Conservation (phyloP, 1,140 invertebrate genomes). For the Trinorchestia longiramus region DNA sequence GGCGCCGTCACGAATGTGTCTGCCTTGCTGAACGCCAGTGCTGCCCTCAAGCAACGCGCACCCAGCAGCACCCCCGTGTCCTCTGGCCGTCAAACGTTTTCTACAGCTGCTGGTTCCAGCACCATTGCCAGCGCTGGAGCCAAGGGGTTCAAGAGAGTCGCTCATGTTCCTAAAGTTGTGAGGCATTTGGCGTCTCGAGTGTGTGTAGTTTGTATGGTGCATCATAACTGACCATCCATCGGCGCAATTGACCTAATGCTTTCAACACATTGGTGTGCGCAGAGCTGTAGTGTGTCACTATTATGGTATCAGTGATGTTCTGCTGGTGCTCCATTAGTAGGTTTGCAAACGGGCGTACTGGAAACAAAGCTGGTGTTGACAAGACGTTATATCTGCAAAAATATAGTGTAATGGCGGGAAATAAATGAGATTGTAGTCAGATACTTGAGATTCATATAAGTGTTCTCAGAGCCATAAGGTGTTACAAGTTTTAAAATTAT, state of each 20-base stretch:
- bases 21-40: constrained; percentile 38
- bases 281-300: neutral
- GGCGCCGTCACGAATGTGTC: constrained; percentile 39
- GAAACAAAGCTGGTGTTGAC: no score
- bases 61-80: constrained; percentile 64
- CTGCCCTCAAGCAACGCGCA: constrained; percentile 68
- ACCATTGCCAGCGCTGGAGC: constrained; percentile 78
- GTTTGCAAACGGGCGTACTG: no score
- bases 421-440: no score
- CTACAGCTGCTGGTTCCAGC: neutral
- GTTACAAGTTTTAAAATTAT: no score
- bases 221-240: neutral
- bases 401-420: no score
- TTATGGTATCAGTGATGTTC: neutral
- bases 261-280: neutral
- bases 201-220: neutral
- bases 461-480: no score
- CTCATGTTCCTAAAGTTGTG: constrained; percentile 77
- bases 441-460: no score
- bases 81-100: constrained; percentile 56
- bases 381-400: no score
- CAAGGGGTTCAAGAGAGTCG: constrained; percentile 78
- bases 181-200: constrained; percentile 56
- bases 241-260: neutral
- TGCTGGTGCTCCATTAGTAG: no score